Percentiles rank a stretch among this genome's conserved stretches.
phyloP scores from a whole-genome alignment of 2,113 vertebrate genomes.

The Pleuronectes platessa region DNA sequence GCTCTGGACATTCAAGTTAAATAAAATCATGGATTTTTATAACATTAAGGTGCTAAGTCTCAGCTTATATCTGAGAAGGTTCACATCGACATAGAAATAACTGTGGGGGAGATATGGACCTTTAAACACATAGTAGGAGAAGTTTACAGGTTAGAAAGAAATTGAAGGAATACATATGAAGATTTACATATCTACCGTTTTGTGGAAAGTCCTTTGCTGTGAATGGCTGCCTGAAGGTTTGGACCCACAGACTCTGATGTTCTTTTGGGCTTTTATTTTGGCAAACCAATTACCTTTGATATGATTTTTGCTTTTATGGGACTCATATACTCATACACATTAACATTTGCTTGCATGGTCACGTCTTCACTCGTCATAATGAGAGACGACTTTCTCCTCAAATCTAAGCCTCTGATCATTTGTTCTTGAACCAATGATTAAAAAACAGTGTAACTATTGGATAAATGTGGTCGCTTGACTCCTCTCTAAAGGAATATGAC shows the following conservation, averaged over 20 bases:
- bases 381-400: not conserved
- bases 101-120: not conserved
- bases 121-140: not conserved
- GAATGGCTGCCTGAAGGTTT: not conserved
- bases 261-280: no score
- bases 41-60: not conserved
- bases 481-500: not conserved
- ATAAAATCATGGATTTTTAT: not conserved
- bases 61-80: not conserved
- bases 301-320: not conserved
- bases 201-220: not conserved
- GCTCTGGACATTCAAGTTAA: not conserved
- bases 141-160: not conserved
- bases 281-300: no score
- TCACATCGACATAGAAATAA: not conserved
- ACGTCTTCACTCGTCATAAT: not conserved
- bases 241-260: not conserved
- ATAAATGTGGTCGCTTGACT: not conserved
- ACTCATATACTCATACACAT: not conserved
- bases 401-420: not conserved
- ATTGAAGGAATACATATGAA: not conserved
- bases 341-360: not conserved
- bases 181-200: not conserved
- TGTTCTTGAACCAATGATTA: not conserved
- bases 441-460: not conserved